Conservation (phyloP, 2,113 vertebrate species). For the Periophthalmus modestus region DNA sequence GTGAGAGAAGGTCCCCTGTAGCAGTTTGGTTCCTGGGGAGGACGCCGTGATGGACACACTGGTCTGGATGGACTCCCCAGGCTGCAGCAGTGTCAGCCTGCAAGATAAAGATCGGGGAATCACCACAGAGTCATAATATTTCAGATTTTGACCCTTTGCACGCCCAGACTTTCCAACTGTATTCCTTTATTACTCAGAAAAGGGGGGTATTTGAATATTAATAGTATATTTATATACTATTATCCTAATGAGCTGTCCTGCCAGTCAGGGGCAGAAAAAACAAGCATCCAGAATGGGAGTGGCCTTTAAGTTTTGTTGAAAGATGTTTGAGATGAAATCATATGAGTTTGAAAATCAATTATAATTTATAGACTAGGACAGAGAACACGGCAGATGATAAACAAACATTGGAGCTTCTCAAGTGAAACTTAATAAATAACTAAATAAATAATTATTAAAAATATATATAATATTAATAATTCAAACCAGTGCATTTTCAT, state of each 20-base stretch:
- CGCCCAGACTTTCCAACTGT: not conserved
- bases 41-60: constrained; percentile 53
- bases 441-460: no score
- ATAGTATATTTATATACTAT: no score
- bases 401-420: no score
- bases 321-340: not conserved
- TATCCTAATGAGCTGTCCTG: not conserved
- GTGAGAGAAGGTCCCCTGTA: constrained; percentile 58
- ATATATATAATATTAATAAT: no score
- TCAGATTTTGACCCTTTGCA: not conserved
- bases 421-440: no score
- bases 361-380: not conserved
- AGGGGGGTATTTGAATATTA: not conserved
- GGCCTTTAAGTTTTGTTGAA: not conserved
- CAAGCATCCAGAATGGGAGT: not conserved
- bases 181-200: not conserved
- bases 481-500: no score
- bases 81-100: constrained; percentile 45
- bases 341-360: not conserved
- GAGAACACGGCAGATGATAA: no score
- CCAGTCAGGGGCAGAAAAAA: not conserved
- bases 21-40: constrained; percentile 58
- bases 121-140: not conserved
- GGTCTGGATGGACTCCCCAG: constrained; percentile 41
- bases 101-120: not conserved